These are phyloP conservation scores for Melitaea athalia DNA, from an alignment of 2,888 invertebrate genomes.

Conservation along the genomic window DNA sequence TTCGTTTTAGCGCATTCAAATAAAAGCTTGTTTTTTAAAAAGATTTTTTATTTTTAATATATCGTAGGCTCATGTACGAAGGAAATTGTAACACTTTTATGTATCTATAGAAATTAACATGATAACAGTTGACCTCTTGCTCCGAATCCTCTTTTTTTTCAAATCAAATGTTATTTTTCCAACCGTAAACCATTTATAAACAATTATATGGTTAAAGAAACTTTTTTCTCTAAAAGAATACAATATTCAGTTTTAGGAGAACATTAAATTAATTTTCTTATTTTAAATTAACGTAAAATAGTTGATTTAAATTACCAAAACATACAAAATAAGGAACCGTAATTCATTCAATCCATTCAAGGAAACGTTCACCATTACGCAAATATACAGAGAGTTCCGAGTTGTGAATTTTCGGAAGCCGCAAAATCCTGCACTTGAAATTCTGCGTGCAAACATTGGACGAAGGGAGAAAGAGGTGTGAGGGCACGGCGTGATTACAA, in stretches of 20 bases:
- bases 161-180: neutral
- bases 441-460: conserved; percentile 57
- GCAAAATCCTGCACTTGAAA: conserved; percentile 54
- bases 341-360: conserved; percentile 5
- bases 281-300: too few species aligned
- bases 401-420: conserved; percentile 50
- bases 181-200: neutral
- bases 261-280: too few species aligned
- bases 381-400: conserved; percentile 17
- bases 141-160: neutral
- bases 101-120: too few species aligned
- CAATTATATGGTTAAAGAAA: too few species aligned
- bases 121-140: too few species aligned
- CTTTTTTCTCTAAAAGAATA: too few species aligned
- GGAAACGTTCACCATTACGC: conserved; percentile 4
- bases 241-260: too few species aligned
- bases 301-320: neutral
- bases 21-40: too few species aligned
- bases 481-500: conserved; percentile 72
- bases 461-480: conserved; percentile 59
- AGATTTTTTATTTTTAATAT: too few species aligned
- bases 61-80: too few species aligned
- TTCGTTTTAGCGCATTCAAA: too few species aligned
- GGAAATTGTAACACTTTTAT: too few species aligned
- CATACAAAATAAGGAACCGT: neutral